Conservation (phyloP, 2,113 vertebrate species). For the Ploceus nigricollis region DNA sequence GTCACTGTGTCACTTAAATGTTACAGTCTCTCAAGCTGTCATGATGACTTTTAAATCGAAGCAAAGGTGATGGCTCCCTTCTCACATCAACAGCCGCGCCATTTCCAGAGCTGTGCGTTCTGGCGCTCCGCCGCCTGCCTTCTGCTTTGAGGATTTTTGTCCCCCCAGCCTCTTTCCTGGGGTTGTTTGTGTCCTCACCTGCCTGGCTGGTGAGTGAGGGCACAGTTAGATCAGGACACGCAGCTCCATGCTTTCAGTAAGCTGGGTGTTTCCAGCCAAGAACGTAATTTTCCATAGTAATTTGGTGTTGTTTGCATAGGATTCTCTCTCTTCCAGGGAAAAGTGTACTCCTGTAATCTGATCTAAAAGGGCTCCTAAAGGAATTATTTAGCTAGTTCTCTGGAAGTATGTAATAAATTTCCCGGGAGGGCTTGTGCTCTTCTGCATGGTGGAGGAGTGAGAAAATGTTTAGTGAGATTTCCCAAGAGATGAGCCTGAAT, state of each 20-base stretch:
- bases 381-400: conserved; percentile 39
- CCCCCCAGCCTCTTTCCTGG: background rate
- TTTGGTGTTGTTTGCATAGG: conserved; percentile 20
- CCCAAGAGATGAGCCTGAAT: conserved; percentile 31
- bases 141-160: background rate
- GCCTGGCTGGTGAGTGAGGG: background rate
- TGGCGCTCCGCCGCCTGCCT: background rate
- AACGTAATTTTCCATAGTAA: background rate
- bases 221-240: background rate
- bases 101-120: background rate
- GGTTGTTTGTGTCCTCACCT: background rate
- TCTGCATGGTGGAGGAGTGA: conserved; percentile 12
- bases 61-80: conserved; percentile 35
- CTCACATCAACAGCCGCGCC: background rate
- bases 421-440: background rate
- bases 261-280: background rate
- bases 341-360: conserved; percentile 18
- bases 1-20: conserved; percentile 48
- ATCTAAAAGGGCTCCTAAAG: conserved; percentile 41
- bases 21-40: conserved; percentile 41
- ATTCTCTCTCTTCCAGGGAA: conserved; percentile 18
- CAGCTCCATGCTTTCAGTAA: background rate
- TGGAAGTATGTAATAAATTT: conserved; percentile 36
- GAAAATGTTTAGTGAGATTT: conserved; percentile 54
- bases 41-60: conserved; percentile 3